Percentiles rank a stretch among this genome's conserved stretches.
These are phyloP conservation scores for Gymnocheta viridis DNA, from an alignment of 2,888 invertebrate genomes.

Conservation along the genomic window DNA sequence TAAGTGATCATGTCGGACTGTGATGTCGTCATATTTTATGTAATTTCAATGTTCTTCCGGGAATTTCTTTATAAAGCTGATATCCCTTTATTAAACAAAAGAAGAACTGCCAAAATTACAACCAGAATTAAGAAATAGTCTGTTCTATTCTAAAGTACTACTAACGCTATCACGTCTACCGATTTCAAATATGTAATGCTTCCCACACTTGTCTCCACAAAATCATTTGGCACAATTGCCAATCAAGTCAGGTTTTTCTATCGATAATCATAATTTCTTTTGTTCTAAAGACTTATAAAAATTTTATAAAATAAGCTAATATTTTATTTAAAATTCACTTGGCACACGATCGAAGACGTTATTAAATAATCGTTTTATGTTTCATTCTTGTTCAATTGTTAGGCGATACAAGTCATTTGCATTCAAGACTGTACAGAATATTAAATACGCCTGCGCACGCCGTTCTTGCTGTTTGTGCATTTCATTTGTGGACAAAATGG, in stretches of 20 bases:
- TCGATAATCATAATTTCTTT: constrained; percentile 32
- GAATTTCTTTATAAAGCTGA: no score
- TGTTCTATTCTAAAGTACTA: neutral
- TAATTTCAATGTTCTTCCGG: constrained; percentile 64
- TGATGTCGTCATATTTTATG: constrained; percentile 47
- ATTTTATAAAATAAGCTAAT: neutral
- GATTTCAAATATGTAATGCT: neutral
- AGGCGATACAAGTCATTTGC: constrained; percentile 44
- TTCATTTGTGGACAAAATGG: constrained; percentile 16
- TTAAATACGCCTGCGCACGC: constrained; percentile 57
- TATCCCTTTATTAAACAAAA: constrained; percentile 6
- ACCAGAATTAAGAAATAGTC: neutral
- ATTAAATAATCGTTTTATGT: constrained; percentile 55
- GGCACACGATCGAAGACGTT: constrained; percentile 50
- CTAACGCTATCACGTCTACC: constrained; percentile 29
- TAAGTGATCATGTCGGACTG: neutral
- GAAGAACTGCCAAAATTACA: neutral
- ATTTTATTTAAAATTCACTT: constrained; percentile 46
- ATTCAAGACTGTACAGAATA: constrained; percentile 54
- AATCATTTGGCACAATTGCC: neutral
- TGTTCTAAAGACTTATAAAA: constrained; percentile 34
- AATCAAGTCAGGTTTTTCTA: constrained; percentile 60
- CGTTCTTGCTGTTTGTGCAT: constrained; percentile 4
- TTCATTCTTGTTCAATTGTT: constrained; percentile 16
- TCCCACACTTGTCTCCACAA: constrained; percentile 10